Base-by-base conservation (phyloP, 1,140 invertebrate species). In the Eulimnadia texana region DNA sequence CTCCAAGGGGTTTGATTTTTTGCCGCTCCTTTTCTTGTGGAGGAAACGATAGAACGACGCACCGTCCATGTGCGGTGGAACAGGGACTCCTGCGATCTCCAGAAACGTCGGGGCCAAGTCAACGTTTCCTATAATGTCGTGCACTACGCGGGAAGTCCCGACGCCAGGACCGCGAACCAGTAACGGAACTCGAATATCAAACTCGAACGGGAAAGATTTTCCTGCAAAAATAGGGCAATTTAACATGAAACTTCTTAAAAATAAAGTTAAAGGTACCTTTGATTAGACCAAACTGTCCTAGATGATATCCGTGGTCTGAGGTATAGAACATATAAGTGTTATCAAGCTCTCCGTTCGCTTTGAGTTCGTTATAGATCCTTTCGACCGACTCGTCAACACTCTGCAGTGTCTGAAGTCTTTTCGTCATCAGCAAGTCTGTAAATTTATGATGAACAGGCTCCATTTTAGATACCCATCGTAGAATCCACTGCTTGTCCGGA, bases 151-250 rank as follows among this genome's bases (percentile, higher is more conserved):
- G 63, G 90, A 90, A 28, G 84, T 82, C 68, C 87, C 85, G 42
- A 98, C 85, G 19, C 89, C 90, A 1, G 95, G 95, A 0, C 93
- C 94, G 65, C 93, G 78, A 3, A 98, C 85, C 52, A 94, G 81
- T 71, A 98, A 93, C 2, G 95, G 95, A 6, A 99, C 93, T 66
- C 91, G 79, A n/a, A 96, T 88, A 74, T 99, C 95, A 74, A 98
- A 98, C 71, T 99, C 95, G 74, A 96, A 99, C 3, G 95, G 93
- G 76, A 98, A 94, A 63, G 92, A 93, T 75, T 99, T 99, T 49
- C 95, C 89, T 58, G 28, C 1, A 50, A 60, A 13, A 60, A 28
- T 16, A 60, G 10, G 3, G 19, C 19, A 42, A 42, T 42, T 42
- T 42, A 42, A 42, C 6, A 42, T 16, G 6, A 42, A 16, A 42